phyloP scores from a whole-genome alignment of 1,140 invertebrate genomes.

The Drosophila pallidifrons region DNA sequence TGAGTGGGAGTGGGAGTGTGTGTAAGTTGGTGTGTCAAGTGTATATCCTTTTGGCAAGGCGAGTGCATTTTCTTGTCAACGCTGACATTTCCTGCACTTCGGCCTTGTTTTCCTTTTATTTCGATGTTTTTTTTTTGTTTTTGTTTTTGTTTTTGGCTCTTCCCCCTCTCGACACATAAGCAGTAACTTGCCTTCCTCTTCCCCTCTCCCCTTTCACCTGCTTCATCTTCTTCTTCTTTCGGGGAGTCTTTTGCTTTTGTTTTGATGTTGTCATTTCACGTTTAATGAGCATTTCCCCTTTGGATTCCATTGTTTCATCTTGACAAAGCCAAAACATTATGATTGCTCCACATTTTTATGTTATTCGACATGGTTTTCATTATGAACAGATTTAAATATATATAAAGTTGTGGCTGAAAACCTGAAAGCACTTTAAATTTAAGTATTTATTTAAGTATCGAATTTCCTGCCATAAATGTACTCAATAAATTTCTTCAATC shows the following conservation, averaged over 20 bases:
- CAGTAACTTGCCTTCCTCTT: constrained; percentile 23
- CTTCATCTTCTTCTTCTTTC: neutral
- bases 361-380: too few relatives aligned
- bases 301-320: constrained; percentile 10
- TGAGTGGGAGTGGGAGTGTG: constrained; percentile 25
- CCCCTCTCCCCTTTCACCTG: neutral
- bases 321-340: constrained; percentile 70
- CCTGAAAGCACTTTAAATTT: too few relatives aligned
- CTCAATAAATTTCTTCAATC: neutral
- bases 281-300: constrained; percentile 78
- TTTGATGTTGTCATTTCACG: constrained; percentile 53
- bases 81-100: constrained; percentile 80
- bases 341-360: constrained; percentile 67
- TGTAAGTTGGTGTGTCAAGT: constrained; percentile 62
- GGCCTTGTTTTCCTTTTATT: constrained; percentile 57
- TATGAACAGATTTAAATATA: too few relatives aligned
- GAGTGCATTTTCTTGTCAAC: constrained; percentile 81
- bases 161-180: neutral
- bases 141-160: constrained; percentile 36
- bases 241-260: constrained; percentile 25
- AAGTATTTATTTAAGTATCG: neutral
- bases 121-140: neutral
- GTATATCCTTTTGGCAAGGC: constrained; percentile 74
- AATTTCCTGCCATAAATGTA: neutral
- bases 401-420: too few relatives aligned